Evolutionary conservation across 2,888 invertebrate genomes (phyloP), one percentile per base, ranked within the genome.

Genomic region (Phasia obesa): DNA sequence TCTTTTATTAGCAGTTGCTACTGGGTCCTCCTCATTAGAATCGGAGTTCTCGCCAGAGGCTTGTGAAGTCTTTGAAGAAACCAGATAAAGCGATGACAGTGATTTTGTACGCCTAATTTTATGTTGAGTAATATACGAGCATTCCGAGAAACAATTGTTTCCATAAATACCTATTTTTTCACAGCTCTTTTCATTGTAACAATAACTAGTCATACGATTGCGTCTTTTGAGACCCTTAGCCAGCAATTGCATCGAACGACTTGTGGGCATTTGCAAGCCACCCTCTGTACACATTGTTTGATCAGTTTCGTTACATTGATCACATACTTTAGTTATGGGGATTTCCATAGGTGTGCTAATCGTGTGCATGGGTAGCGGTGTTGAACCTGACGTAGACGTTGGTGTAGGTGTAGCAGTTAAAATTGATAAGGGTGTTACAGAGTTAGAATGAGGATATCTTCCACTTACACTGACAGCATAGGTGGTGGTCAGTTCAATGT

Each of bases 151-250:
- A 53, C 35, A 67, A 42, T 93, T 93, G 81, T 92, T 92, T 25
- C 59, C 71, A 51, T 90, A 84, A 86, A 90, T 79, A 85, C 84
- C 86, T 13, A 85, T 60, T 77, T 82, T 86, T 57, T 88, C 88
- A 88, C 89, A 88, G 84, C 86, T 86, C 38, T 82, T 86, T 81
- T 93, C 93, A n/a, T 93, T 90, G 81, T 92, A 92, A 87, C 94
- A 94, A 84, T 94, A 94, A 87, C 94, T 95, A 87, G 94, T 93
- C 89, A 93, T 93, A 31, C 94, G 92, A 85, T 93, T 92, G 11
- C 94, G 91, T n/a, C 88, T 84, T 86, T 92, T 92, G 51, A 94
- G 92, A 49, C 93, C 92, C 81, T 93, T 92, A 0, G 86, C 90
- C 35, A 93, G 92, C 84, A 93, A 92, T 75, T 92, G 92, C 91